Evolutionary conservation across 2,888 invertebrate species (phyloP), one percentile per base, ranked within the genome.

Genomic region (Tridacna crocea): DNA sequence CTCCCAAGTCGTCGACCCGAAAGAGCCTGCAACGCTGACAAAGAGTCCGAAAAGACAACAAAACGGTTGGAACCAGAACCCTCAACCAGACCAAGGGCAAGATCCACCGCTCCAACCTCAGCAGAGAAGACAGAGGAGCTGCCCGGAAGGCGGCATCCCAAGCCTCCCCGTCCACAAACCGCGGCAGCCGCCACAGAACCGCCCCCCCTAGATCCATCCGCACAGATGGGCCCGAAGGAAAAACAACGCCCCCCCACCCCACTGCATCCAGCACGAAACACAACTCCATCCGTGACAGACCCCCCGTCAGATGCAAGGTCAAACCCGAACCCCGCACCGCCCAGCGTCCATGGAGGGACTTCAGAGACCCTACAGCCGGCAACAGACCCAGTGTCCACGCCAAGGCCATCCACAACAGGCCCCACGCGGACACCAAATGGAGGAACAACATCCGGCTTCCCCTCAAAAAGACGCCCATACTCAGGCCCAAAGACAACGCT

Each of bases 151-250:
- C 80, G 27, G 0, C 63, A 24, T 12, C n/a, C 51, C 19, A 15
- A 22, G 11, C 0, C n/a, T 4, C 3, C 10, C 24, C 47, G 19
- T 17, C 27, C 48, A 2, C 55, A 46, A n/a, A 73, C 36, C 17
- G n/a, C 15, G 13, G 73, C 77, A 58, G 46, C 68, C 17, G n/a
- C 77, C 26, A 77, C 65, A 27, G 17, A 58, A 0, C 46, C 48
- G n/a, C 47, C 80, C 19, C 46, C 63, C 47, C 74, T 75, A 13
- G 80, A 80, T 47, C 80, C 80, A 75, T 75, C 80, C 26, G 80
- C 75, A 24, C 60, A 80, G n/a, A 80, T 48, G 13, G 12, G 48
- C 60, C n/a, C 15, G 68, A 47, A 70, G 24, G 47, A 8, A 17
- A 22, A 13, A 60, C 26, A 68, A 10, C 15, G n/a, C 17, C 60